Percentiles rank a stretch among this genome's conserved stretches.
These are phyloP conservation scores for Anastrepha ludens DNA, from an alignment of 1,140 invertebrate genomes.

Conservation along the genomic window DNA sequence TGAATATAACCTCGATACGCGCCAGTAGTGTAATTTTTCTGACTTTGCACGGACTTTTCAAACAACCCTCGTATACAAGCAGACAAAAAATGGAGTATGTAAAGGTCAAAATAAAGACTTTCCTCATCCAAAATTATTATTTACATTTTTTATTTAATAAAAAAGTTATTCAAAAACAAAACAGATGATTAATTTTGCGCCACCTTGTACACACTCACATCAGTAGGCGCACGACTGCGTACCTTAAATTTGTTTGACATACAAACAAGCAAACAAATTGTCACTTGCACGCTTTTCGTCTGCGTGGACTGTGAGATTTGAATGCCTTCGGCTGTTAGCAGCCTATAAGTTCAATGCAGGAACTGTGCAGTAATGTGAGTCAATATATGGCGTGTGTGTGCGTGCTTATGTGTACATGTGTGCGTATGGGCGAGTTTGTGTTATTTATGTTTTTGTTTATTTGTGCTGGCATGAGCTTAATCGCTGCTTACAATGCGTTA, in stretches of 20 bases:
- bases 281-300: constrained; percentile 45
- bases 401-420: neutral
- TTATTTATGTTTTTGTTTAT: constrained; percentile 48
- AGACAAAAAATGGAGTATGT: too few species aligned
- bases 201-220: neutral
- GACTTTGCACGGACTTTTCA: too few species aligned
- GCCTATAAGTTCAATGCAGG: constrained; percentile 29
- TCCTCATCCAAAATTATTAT: too few species aligned
- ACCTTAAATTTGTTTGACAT: neutral
- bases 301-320: neutral
- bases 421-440: neutral
- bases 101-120: too few species aligned
- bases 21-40: too few species aligned
- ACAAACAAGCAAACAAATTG: constrained; percentile 51
- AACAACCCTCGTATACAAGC: too few species aligned
- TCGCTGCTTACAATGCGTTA: constrained; percentile 31
- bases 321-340: neutral
- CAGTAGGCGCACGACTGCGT: neutral
- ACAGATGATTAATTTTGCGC: too few species aligned
- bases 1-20: too few species aligned
- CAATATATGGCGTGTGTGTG: neutral
- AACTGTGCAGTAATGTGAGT: neutral
- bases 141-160: too few species aligned
- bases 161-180: too few species aligned
- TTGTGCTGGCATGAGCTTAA: constrained; percentile 43